phyloP scores from a whole-genome alignment of 2,113 vertebrate species.

The Amphilophus citrinellus region DNA sequence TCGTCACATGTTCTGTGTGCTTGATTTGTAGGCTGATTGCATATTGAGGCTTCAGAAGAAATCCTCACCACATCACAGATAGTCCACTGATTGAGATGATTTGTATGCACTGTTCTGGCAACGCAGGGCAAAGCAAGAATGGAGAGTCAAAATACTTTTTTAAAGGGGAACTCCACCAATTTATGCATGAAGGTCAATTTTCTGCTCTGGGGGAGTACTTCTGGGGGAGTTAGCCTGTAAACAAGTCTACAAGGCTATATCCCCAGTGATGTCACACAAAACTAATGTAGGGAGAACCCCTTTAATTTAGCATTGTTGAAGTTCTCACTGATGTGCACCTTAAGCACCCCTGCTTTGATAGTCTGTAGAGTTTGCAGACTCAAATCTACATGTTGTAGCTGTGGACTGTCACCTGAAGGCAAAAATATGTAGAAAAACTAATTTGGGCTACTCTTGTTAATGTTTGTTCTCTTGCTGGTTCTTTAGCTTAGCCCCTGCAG shows the following conservation, averaged over 20 bases:
- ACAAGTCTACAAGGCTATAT: not conserved
- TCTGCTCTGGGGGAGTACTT: not conserved
- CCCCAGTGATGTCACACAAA: not conserved
- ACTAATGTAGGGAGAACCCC: not conserved
- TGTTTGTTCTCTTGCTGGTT: not conserved
- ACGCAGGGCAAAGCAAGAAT: not conserved
- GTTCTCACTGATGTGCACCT: not conserved
- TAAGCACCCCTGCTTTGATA: not conserved
- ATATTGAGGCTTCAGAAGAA: not conserved
- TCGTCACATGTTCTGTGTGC: slow-evolving; percentile 8
- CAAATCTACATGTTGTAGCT: not conserved
- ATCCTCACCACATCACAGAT: slow-evolving; percentile 1
- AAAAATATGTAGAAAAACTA: not conserved
- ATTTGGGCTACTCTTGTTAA: not conserved
- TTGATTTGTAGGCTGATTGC: slow-evolving; percentile 4
- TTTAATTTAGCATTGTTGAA: not conserved
- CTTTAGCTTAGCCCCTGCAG: not conserved
- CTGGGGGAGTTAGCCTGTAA: not conserved
- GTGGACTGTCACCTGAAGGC: not conserved
- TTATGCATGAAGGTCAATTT: slow-evolving; percentile 12
- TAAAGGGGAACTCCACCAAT: not conserved
- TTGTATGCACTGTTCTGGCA: slow-evolving; percentile 1
- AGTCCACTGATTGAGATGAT: slow-evolving; percentile 2
- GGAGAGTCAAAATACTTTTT: not conserved
- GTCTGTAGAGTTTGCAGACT: not conserved